Percentiles rank a stretch among this genome's conserved stretches.
Evolutionary conservation across 1,140 invertebrate species (phyloP).

Genomic region (Aphis craccivora): DNA sequence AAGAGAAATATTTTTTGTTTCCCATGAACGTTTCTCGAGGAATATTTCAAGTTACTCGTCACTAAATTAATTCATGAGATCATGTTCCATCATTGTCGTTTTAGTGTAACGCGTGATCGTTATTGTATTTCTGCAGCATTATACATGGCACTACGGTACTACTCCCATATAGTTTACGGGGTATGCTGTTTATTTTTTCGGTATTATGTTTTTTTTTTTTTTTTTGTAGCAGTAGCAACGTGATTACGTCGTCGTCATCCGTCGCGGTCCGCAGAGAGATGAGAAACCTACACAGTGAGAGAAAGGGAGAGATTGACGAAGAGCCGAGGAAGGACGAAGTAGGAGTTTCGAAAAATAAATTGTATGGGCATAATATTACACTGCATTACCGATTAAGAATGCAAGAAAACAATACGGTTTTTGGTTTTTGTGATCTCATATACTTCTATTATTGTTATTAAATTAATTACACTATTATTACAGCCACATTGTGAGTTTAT

Average conservation of each 20-base stretch:
- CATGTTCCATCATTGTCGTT: not conserved
- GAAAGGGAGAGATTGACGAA: not conserved
- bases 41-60: not conserved
- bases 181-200: not conserved
- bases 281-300: not conserved
- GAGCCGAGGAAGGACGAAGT: not conserved
- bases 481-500: constrained; percentile 54
- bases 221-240: not conserved
- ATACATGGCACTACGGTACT: not conserved
- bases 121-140: not conserved
- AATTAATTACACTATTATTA: constrained; percentile 54
- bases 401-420: constrained; percentile 29
- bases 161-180: not conserved
- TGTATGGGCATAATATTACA: constrained; percentile 9
- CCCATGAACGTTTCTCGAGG: not conserved
- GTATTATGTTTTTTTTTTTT: not conserved
- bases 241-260: not conserved
- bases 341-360: not conserved
- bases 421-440: not conserved
- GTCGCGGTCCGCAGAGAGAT: not conserved
- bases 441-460: constrained; percentile 9
- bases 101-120: not conserved
- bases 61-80: not conserved
- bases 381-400: not conserved
- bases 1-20: not conserved